Conservation (phyloP, 2,113 vertebrate species). For the Larimichthys polyactis region DNA sequence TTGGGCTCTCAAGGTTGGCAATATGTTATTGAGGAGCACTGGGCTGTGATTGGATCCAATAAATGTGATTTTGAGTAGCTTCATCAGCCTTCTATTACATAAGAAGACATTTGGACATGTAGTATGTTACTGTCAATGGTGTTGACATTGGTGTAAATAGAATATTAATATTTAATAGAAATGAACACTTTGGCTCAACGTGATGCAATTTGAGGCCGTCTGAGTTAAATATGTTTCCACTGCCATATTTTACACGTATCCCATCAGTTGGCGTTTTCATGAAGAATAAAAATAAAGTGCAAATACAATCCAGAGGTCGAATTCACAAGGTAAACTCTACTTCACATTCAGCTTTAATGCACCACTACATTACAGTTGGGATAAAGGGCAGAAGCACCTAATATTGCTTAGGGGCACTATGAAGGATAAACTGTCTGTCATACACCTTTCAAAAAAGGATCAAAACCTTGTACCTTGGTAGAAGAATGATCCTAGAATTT, state of each 20-base stretch:
- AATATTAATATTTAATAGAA: neutral
- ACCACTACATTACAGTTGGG: slow-evolving; percentile 2
- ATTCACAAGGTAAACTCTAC: neutral
- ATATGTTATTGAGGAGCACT: too few relatives aligned
- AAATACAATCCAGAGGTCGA: slow-evolving; percentile 22
- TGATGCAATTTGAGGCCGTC: too few relatives aligned
- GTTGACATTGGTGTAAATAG: neutral
- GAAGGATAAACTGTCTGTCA: slow-evolving; percentile 31
- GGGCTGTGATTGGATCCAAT: too few relatives aligned
- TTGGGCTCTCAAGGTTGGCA: too few relatives aligned
- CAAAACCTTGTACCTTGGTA: slow-evolving; percentile 4
- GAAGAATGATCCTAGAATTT: slow-evolving; percentile 33
- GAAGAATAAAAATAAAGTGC: neutral
- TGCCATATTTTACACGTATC: neutral
- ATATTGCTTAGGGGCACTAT: slow-evolving; percentile 9
- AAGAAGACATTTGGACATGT: neutral
- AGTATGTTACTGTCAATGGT: too few relatives aligned
- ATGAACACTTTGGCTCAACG: too few relatives aligned
- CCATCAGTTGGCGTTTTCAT: neutral
- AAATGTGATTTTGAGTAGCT: neutral
- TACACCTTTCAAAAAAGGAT: slow-evolving; percentile 21
- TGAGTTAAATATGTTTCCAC: neutral
- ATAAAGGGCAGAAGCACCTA: slow-evolving; percentile 25
- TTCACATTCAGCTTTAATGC: slow-evolving; percentile 12
- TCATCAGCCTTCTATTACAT: neutral